Evolutionary conservation across 1,140 invertebrate genomes (phyloP), one percentile per base, ranked within the genome.

Genomic region (Ips typographus): DNA sequence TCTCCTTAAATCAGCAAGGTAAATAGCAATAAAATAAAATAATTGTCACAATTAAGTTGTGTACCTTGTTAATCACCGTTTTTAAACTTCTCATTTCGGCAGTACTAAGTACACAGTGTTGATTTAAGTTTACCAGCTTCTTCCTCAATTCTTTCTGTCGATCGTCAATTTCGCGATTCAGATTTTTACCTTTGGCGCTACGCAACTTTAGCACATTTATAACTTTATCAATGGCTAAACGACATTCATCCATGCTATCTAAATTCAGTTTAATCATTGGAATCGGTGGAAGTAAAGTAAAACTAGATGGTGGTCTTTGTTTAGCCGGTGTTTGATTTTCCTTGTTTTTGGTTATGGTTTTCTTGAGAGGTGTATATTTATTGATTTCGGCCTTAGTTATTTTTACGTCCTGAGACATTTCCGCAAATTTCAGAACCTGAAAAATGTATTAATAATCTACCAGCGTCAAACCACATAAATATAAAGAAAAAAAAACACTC

Each of bases 391-490:
- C 86, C 61, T 91, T 86, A 1, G 88, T 82, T 8, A 96, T 88
- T 83, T 95, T 90, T 4, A 98, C 92, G 83, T 98, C 95, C 80
- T 96, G 93, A 1, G 95, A 93, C 82, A 95, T 88, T 85, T 98
- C 95, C 7, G 95, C 95, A 82, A 98, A 98, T 77, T 93, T 91
- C 91, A 98, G 37, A 22, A 71, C 69, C 68, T 70, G 41, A 3
- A 8, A 49, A 59, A 40, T 2, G 8, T 40, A 5, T 8, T 4
- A 55, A 55, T 55, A 55, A n/a, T 22, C 22, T 22, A 22, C 22
- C 22, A 22, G 22, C 52, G 36, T 5, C 5, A 55, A n/a, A 55
- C 5, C 5, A 55, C 5, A 4, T 55, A 7, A 55, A 55, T 55
- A 5, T 55, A n/a, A 47, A 47, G 44, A 47, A 47, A 47, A 22